Base-by-base conservation (phyloP, 30 jellyfish, hydroid and myxozoan genomes). In the Aurelia aurita region DNA sequence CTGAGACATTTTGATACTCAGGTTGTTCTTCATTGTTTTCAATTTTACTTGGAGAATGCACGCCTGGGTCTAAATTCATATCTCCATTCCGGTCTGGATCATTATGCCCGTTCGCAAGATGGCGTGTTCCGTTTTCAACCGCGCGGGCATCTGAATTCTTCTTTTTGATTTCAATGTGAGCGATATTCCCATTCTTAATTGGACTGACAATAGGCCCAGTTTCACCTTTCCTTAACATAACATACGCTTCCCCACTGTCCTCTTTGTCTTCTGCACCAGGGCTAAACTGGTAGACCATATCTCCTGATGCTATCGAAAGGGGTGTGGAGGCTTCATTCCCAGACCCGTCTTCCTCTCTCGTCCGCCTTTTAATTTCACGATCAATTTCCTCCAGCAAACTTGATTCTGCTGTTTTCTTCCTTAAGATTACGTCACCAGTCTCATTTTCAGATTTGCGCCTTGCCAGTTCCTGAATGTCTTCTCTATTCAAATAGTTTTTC, bases 311-410 rank as follows among this genome's bases (percentile, higher is more conserved):
- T 46, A 25, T 63, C 25, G 84, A 70, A 12, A 69, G 47, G 58
- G 65, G 87, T 58, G 77, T 72, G 32, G 69, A 51, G 58, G 64
- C 86, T 57, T 35, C 72, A 78, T 20, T 59, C 67, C 26, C 69
- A 19, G 46, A 32, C 28, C 47, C 32, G n/a, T 74, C 89, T 47
- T 58, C 79, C 13, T 74, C 89, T 27, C 80, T 84, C 28, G 88
- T 74, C 62, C 88, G 60, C 29, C 88, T 49, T 68, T 85, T 85
- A 7, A 80, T 63, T 82, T 89, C 90, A 7, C 63, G 63, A 55
- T 79, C 94, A 55, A 80, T 80, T 53, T 89, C 93, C 53, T 89
- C 94, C 73, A 87, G 66, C 47, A 87, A 69, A 39, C 92, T 71
- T 12, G 67, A 5, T 18, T 82, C 72, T 8, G 19, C 79, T 53